Base-by-base conservation (phyloP, 2,113 vertebrate species). In the Lepus europaeus region DNA sequence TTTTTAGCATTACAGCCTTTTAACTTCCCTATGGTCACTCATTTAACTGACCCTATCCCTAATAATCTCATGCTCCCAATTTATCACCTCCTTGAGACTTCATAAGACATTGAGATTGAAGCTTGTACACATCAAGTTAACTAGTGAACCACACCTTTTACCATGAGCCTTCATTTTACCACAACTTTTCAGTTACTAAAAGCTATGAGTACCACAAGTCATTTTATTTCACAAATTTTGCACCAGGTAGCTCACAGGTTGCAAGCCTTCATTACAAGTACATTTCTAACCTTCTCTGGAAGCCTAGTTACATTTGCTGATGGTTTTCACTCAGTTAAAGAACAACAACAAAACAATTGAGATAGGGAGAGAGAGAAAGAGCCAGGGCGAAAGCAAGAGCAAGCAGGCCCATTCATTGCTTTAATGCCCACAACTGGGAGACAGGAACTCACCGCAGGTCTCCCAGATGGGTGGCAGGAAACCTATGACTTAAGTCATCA, bases 121-220 rank as follows among this genome's bases (percentile, higher is more conserved):
- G 17, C 1, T 22, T 59, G 17, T 49, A 2, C 4, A 5, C 4
- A 59, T 22, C 2, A 33, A 9, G 3, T n/a, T 6, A 9, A 4
- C 1, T 8, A 59, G 5, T 45, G 20, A 9, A 22, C 2, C 6
- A 11, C 0, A 0, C 6, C 20, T 84, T 59, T 82, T 2, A 31
- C 33, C 19, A 61, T 9, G 12, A 76, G 10, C 3, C 22, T 83
- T 14, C 20, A 9, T 49, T 73, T 72, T 82, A 39, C 22, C 39
- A 80, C 9, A 72, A 29, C 20, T 8, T n/a, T 25, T 23, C 4
- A n/a, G 53, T 12, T 53, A 49, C 33, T 53, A 81, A 11, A 89
- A 74, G 1, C 5, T 11, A 29, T 36, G 0, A 2, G 10, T 8
- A 29, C 2, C 9, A 23, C 19, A 7, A 73, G 0, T 29, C 12